A percentile compares a stretch with the other conserved stretches of the same genome.
Evolutionary conservation across 2,888 invertebrate genomes (phyloP).

Genomic region (Eupithecia tripunctaria): DNA sequence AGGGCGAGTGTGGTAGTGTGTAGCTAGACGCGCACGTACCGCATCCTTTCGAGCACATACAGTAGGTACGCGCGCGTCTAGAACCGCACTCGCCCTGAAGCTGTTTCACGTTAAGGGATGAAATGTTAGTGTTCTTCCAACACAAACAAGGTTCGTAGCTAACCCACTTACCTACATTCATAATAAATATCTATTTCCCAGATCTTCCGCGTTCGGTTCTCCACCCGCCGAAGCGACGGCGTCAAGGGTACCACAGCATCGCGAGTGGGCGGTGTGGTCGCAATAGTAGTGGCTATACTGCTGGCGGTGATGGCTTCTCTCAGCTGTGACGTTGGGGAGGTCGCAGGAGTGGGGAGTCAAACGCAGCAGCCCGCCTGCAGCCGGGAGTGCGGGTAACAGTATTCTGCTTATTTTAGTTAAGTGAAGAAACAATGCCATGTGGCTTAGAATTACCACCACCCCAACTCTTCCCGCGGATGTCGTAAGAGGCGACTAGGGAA

Average conservation of each 20-base stretch:
- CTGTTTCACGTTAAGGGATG: no score
- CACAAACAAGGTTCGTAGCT: no score
- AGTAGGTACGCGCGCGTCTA: no score
- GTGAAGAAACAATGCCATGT: no score
- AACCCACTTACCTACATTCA: neutral
- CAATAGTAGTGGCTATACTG: conserved; percentile 59
- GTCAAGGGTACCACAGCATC: conserved; percentile 74
- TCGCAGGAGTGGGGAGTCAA: conserved; percentile 52
- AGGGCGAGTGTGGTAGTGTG: no score
- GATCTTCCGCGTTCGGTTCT: conserved; percentile 76
- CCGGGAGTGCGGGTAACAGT: conserved; percentile 59
- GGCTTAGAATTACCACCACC: no score
- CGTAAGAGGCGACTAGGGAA: no score
- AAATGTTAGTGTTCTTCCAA: no score
- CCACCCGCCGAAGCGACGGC: conserved; percentile 68
- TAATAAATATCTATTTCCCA: conserved; percentile 46
- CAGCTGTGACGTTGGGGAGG: conserved; percentile 54
- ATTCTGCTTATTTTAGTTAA: neutral
- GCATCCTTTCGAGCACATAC: no score
- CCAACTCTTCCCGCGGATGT: no score
- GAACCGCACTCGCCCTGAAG: no score
- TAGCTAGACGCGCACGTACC: no score
- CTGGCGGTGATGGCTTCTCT: conserved; percentile 59
- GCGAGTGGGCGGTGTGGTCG: conserved; percentile 68
- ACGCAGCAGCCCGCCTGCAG: conserved; percentile 62